phyloP scores from a whole-genome alignment of 1,140 invertebrate species.

The Drosophila biarmipes region DNA sequence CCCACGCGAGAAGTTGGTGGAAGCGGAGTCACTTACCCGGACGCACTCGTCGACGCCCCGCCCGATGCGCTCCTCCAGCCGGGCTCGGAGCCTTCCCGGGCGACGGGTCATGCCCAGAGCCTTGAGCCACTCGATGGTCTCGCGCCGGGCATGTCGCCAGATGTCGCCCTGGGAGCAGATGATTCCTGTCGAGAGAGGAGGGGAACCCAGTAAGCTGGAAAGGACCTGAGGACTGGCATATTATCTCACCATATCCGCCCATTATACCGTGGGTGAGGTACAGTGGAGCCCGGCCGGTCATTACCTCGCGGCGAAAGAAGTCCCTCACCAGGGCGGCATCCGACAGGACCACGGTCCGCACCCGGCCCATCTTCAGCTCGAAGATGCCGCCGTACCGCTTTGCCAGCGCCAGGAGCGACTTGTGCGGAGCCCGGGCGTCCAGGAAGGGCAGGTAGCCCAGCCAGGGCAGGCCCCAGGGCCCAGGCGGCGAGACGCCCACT shows the following conservation, averaged over 20 bases:
- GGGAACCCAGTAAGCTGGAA: not conserved
- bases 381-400: slow-evolving; percentile 90
- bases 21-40: slow-evolving; percentile 84
- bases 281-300: slow-evolving; percentile 90
- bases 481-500: slow-evolving; percentile 87
- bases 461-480: slow-evolving; percentile 91
- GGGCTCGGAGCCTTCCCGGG: slow-evolving; percentile 86
- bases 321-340: slow-evolving; percentile 89
- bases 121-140: slow-evolving; percentile 89
- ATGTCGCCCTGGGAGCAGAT: slow-evolving; percentile 92
- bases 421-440: slow-evolving; percentile 88
- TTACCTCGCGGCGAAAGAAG: slow-evolving; percentile 88
- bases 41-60: slow-evolving; percentile 87
- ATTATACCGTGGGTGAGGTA: slow-evolving; percentile 94
- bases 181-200: slow-evolving; percentile 86
- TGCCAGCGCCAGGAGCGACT: slow-evolving; percentile 88
- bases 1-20: not conserved
- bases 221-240: not conserved
- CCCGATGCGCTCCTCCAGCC: slow-evolving; percentile 89
- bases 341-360: slow-evolving; percentile 90
- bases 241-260: slow-evolving; percentile 91
- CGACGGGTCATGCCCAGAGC: slow-evolving; percentile 91
- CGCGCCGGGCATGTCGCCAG: slow-evolving; percentile 93
- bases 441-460: slow-evolving; percentile 92
- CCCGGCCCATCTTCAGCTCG: slow-evolving; percentile 89